These are phyloP conservation scores for Cheumatopsyche charites DNA, from an alignment of 1,140 invertebrate genomes.

Conservation along the genomic window DNA sequence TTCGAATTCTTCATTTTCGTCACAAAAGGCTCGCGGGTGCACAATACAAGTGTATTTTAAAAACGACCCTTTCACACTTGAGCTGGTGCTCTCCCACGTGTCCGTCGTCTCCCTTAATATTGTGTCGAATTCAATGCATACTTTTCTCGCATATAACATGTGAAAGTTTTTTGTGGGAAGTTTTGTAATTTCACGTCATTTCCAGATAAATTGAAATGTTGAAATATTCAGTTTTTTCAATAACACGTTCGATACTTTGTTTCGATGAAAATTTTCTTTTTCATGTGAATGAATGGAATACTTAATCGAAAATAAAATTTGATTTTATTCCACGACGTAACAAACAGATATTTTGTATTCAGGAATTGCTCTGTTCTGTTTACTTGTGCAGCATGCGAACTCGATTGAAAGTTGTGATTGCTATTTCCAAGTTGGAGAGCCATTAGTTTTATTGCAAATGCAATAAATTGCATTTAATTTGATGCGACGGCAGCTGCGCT, in stretches of 20 bases:
- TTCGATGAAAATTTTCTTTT: too few relatives aligned
- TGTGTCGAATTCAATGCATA: too few relatives aligned
- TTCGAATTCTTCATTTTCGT: conserved; percentile 2
- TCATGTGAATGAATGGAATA: too few relatives aligned
- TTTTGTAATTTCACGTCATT: too few relatives aligned
- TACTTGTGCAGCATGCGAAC: background rate
- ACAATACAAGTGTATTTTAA: conserved; percentile 13
- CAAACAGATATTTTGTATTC: background rate
- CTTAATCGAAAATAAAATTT: too few relatives aligned
- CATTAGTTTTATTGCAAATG: conserved; percentile 25
- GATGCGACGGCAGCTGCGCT: conserved; percentile 20
- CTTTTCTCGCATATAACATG: too few relatives aligned
- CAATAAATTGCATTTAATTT: conserved; percentile 30
- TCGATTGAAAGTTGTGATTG: conserved; percentile 20
- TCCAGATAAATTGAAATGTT: too few relatives aligned
- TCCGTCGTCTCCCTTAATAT: conserved; percentile 4
- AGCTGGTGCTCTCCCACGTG: background rate
- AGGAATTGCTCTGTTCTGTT: background rate
- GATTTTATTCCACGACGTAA: too few relatives aligned
- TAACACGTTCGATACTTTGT: too few relatives aligned
- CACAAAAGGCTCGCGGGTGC: background rate
- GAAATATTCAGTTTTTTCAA: too few relatives aligned
- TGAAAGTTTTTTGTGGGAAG: too few relatives aligned
- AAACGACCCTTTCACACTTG: background rate
- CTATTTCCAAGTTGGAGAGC: conserved; percentile 14